Percentiles rank a stretch among this genome's conserved stretches.
phyloP scores from a whole-genome alignment of 2,797 vertebrate genomes.

The Lepilemur ruficaudatus region DNA sequence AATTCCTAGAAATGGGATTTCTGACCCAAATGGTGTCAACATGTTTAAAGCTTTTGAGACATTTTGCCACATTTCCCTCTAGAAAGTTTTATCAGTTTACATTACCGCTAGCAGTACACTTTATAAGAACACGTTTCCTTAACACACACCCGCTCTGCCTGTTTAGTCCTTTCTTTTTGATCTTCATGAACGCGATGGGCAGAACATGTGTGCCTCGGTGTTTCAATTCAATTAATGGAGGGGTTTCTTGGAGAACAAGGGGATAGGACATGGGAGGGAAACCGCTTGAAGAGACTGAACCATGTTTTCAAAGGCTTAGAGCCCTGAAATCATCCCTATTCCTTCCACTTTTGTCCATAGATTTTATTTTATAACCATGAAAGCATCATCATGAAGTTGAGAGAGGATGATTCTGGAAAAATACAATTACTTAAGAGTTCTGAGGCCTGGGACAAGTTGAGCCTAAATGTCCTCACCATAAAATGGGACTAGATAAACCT shows the following conservation, averaged over 20 bases:
- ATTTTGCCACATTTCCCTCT: neutral
- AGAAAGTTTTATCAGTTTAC: neutral
- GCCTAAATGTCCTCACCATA: neutral
- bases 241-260: neutral
- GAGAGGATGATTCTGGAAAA: neutral
- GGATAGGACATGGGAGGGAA: neutral
- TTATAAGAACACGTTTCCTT: neutral
- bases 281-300: neutral
- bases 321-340: neutral
- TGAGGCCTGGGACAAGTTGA: neutral
- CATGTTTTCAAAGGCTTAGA: neutral
- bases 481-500: neutral
- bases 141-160: neutral
- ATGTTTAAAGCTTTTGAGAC: neutral
- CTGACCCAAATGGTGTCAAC: neutral
- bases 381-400: neutral
- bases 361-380: neutral
- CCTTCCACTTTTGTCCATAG: neutral
- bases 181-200: neutral
- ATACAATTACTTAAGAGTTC: neutral
- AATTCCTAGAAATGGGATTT: neutral
- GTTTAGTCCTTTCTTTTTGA: neutral
- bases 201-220: neutral
- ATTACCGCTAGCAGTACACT: neutral
- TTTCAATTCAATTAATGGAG: neutral